Evolutionary conservation across 1,140 invertebrate species (phyloP), one percentile per base, ranked within the genome.

Genomic region (Drosophila watanabei): DNA sequence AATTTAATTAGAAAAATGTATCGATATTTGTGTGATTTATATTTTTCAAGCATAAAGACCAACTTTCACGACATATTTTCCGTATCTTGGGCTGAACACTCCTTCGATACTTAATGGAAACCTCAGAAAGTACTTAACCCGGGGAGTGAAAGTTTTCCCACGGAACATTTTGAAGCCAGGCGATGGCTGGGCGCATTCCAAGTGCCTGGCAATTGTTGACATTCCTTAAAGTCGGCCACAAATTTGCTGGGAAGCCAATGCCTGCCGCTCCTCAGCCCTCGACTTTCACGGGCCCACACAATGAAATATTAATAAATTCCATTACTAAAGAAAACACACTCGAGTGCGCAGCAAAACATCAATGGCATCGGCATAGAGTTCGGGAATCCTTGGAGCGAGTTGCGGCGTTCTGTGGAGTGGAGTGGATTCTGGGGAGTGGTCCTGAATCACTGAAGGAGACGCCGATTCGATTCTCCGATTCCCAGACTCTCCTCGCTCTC

Each of bases 281-380:
- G 18, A 35, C 41, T 62, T 78, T 64, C 60, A 64, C 56, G 58
- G 52, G 60, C 59, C 73, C 77, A 77, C 86, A 90, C 86, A 90
- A 90, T 90, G 86, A 90, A 90, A 90, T 90, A 90, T 90, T 90
- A 90, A 90, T 90, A 90, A 90, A 90, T 90, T 90, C 86, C 86
- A 90, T 90, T 90, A 90, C 86, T 70, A 80, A 90, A 77, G 86
- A 90, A 90, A 90, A 89, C 82, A 89, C 86, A 90, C 85, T 88
- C 85, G 85, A 88, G 78, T 89, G 81, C 85, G 82, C 85, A 89
- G 86, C 78, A 79, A 87, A 87, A 89, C 85, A 89, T 88, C 85
- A 89, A 88, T 88, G 78, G 84, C 62, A 87, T 61, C 37, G 52
- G 56, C 57, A 70, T 77, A 51, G 65, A 54, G 37, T 63, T 58